These are phyloP conservation scores for Harpalus rubripes DNA, from an alignment of 2,888 invertebrate genomes.

Conservation along the genomic window DNA sequence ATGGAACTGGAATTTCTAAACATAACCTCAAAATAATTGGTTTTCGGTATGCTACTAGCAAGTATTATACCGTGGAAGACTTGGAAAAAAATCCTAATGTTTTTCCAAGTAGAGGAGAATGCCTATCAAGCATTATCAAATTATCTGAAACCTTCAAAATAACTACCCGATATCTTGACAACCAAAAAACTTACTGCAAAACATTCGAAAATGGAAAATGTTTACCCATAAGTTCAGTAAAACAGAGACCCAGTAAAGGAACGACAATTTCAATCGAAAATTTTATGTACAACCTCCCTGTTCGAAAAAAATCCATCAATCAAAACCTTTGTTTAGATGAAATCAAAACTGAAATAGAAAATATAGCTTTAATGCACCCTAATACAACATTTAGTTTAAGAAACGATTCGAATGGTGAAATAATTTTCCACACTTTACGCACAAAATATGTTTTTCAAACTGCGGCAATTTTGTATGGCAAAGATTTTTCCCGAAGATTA, in stretches of 20 bases:
- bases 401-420: conserved; percentile 82
- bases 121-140: conserved; percentile 82
- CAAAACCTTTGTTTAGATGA: conserved; percentile 80
- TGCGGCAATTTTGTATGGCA: conserved; percentile 78
- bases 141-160: conserved; percentile 81
- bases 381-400: conserved; percentile 84
- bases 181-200: conserved; percentile 80
- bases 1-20: conserved; percentile 84
- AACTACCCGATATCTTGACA: conserved; percentile 78
- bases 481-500: conserved; percentile 75
- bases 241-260: conserved; percentile 82
- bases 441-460: conserved; percentile 79
- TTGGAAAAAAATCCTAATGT: conserved; percentile 79
- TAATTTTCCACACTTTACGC: conserved; percentile 82
- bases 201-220: conserved; percentile 75
- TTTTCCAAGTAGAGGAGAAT: conserved; percentile 86
- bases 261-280: conserved; percentile 86
- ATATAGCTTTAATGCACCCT: conserved; percentile 83
- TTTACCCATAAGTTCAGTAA: conserved; percentile 72
- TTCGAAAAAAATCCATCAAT: conserved; percentile 80
- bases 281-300: conserved; percentile 82
- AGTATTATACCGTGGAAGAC: conserved; percentile 79
- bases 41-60: conserved; percentile 83
- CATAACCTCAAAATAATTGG: conserved; percentile 81
- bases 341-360: conserved; percentile 81